phyloP scores from a whole-genome alignment of 2,113 vertebrate species.

The Rana temporaria region DNA sequence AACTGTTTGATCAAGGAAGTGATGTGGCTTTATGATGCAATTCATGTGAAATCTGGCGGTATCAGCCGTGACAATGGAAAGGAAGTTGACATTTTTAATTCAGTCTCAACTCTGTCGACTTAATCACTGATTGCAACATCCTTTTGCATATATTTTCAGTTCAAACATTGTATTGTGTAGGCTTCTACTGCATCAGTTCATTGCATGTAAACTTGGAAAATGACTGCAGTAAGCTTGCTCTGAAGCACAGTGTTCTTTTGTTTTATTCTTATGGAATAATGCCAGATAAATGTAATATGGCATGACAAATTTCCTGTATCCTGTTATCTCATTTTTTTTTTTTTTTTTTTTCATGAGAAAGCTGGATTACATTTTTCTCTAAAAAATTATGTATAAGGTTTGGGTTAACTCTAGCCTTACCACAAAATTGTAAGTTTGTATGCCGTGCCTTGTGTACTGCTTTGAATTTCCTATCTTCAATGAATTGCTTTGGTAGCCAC shows the following conservation, averaged over 20 bases:
- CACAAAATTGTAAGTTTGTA: too few species aligned
- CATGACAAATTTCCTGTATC: conserved; percentile 66
- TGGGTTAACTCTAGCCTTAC: background rate
- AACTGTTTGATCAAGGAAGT: background rate
- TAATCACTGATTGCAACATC: too few species aligned
- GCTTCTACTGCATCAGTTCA: background rate
- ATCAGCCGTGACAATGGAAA: background rate
- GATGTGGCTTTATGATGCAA: background rate
- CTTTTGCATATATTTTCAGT: too few species aligned
- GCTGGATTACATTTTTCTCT: background rate
- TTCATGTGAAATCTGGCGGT: background rate
- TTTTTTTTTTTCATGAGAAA: conserved; percentile 51
- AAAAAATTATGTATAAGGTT: background rate
- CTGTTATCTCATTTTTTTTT: conserved; percentile 66
- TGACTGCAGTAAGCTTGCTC: background rate
- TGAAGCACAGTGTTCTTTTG: background rate
- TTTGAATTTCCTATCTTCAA: too few species aligned
- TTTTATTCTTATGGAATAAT: conserved; percentile 57
- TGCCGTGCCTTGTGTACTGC: too few species aligned
- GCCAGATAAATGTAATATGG: conserved; percentile 59
- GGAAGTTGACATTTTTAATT: conserved; percentile 3
- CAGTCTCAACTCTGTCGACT: background rate
- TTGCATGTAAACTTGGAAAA: background rate
- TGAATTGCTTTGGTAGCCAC: too few species aligned
- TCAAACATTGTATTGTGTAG: too few species aligned